Evolutionary conservation across 2,888 invertebrate genomes (phyloP).

Genomic region (Scaptomyza tumidula): DNA sequence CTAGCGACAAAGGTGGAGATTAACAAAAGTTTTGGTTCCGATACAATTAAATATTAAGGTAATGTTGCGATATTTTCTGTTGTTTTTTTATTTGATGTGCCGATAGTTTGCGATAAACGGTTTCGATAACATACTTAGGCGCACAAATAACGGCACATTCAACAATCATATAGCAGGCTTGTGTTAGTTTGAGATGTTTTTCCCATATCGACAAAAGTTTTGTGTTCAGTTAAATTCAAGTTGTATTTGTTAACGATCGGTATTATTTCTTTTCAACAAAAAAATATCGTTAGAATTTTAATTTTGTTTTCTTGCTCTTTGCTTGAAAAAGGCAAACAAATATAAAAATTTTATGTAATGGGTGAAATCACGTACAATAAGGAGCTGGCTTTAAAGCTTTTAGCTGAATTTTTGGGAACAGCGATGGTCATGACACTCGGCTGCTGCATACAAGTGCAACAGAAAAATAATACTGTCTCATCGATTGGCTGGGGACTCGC

Average conservation of each 20-base stretch:
- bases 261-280: not conserved
- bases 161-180: not conserved
- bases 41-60: too few relatives aligned
- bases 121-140: too few relatives aligned
- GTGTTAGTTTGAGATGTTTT: not conserved
- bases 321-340: too few relatives aligned
- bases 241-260: not conserved
- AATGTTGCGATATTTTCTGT: not conserved
- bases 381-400: slow-evolving; percentile 1
- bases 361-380: slow-evolving; percentile 33
- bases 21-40: too few relatives aligned
- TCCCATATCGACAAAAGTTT: too few relatives aligned
- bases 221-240: not conserved
- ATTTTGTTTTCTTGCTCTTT: not conserved
- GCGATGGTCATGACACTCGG: slow-evolving; percentile 39
- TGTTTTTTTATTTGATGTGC: not conserved
- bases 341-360: slow-evolving; percentile 21
- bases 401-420: slow-evolving; percentile 39
- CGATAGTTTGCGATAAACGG: too few relatives aligned
- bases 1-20: not conserved
- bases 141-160: too few relatives aligned
- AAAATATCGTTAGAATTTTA: not conserved
- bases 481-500: slow-evolving; percentile 42
- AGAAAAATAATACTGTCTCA: too few relatives aligned
- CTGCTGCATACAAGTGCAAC: not conserved